phyloP scores from a whole-genome alignment of 2,888 invertebrate genomes.

The Caenorhabditis parvicauda region DNA sequence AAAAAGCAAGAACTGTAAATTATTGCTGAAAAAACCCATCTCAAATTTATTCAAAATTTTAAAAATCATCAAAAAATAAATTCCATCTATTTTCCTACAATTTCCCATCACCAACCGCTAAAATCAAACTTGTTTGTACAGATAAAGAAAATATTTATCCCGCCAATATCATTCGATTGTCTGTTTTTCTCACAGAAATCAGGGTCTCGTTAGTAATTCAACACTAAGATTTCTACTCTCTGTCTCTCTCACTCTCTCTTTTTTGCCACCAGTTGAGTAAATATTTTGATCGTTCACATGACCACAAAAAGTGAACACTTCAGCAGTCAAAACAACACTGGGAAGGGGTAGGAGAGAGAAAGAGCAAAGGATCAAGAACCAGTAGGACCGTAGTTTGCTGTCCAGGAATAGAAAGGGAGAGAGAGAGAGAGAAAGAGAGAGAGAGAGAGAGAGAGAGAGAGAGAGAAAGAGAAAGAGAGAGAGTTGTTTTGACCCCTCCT shows the following conservation, averaged over 20 bases:
- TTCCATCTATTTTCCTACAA: background rate
- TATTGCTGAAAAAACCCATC: conserved; percentile 9
- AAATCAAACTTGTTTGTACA: background rate
- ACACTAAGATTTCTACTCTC: no score
- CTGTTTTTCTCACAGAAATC: no score
- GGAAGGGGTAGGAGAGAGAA: conserved; percentile 6
- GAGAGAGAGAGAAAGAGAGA: conserved; percentile 10
- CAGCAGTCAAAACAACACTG: conserved; percentile 4
- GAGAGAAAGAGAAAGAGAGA: background rate
- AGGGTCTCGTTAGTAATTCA: no score
- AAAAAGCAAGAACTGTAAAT: no score
- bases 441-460: conserved; percentile 6
- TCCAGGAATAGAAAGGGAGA: conserved; percentile 13
- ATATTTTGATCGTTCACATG: no score
- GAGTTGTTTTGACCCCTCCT: background rate
- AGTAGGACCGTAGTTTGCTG: no score
- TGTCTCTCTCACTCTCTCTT: no score
- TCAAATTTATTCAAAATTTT: conserved; percentile 8
- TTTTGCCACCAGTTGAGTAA: no score
- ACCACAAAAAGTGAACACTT: background rate
- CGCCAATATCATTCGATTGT: no score
- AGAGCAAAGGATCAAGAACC: conserved; percentile 8
- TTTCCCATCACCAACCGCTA: background rate
- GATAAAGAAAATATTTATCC: no score
- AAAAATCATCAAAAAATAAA: background rate